These are phyloP conservation scores for Liodrosophila aerea DNA, from an alignment of 2,888 invertebrate species.

Conservation along the genomic window DNA sequence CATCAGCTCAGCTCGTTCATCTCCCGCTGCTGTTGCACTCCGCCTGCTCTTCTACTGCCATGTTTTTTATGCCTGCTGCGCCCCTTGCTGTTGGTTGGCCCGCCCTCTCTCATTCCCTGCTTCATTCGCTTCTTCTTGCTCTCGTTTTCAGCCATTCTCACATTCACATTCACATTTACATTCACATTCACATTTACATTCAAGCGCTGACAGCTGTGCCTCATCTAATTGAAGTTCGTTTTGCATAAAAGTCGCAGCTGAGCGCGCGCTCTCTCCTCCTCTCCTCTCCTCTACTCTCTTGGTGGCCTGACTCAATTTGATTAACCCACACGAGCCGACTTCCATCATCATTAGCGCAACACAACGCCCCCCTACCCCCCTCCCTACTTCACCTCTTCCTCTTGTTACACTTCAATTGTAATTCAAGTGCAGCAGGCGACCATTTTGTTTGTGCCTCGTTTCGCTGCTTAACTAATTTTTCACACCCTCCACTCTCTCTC, in stretches of 20 bases:
- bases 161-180: too few species aligned
- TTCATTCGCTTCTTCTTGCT: conserved; percentile 9
- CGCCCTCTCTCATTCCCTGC: conserved; percentile 48
- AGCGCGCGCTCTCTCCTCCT: too few species aligned
- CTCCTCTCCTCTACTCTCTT: conserved; percentile 19
- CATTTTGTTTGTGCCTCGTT: conserved; percentile 27
- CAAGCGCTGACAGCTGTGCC: conserved; percentile 30
- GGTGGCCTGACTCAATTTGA: conserved; percentile 56
- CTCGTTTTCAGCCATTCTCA: too few species aligned
- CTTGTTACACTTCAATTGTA: conserved; percentile 69
- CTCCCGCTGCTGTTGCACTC: conserved; percentile 31
- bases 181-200: background rate
- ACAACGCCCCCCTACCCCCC: conserved; percentile 8
- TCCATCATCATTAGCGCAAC: conserved; percentile 71
- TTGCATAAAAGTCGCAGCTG: conserved; percentile 54
- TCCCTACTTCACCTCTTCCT: conserved; percentile 31
- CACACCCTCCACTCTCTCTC: conserved; percentile 36
- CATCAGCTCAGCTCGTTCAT: conserved; percentile 3
- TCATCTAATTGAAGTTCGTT: conserved; percentile 70
- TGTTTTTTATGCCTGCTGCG: conserved; percentile 61
- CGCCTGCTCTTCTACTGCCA: conserved; percentile 35
- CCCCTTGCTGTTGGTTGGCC: conserved; percentile 73
- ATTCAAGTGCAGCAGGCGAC: conserved; percentile 50
- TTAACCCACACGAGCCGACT: conserved; percentile 62
- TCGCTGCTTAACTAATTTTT: conserved; percentile 53